phyloP scores from a whole-genome alignment of 2,888 invertebrate species.

The Folsomia candida region DNA sequence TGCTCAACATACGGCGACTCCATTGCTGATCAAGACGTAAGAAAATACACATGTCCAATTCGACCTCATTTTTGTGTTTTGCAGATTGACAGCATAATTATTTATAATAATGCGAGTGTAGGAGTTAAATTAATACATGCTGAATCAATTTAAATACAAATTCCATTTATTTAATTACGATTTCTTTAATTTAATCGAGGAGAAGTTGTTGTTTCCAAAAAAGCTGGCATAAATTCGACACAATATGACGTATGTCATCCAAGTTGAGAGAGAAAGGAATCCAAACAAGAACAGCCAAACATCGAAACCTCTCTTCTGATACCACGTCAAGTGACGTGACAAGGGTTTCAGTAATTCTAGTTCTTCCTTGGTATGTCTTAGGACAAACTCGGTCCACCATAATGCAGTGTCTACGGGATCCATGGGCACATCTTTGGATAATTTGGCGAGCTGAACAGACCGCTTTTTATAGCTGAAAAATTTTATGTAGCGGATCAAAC shows the following conservation, averaged over 20 bases:
- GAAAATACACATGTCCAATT: constrained; percentile 10
- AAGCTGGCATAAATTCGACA: too few relatives aligned
- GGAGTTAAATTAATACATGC: too few relatives aligned
- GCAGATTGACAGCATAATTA: too few relatives aligned
- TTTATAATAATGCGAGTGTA: too few relatives aligned
- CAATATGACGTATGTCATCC: too few relatives aligned
- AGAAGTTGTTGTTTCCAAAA: too few relatives aligned
- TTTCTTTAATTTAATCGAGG: too few relatives aligned
- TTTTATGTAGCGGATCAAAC: too few relatives aligned
- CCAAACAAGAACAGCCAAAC: constrained; percentile 6
- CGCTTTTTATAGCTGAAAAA: not conserved
- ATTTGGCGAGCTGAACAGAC: constrained; percentile 21
- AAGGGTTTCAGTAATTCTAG: constrained; percentile 21
- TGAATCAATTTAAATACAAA: too few relatives aligned
- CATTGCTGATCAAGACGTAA: constrained; percentile 50
- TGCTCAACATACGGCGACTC: constrained; percentile 48
- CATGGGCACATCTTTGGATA: constrained; percentile 39
- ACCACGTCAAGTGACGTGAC: constrained; percentile 26
- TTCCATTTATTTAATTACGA: too few relatives aligned
- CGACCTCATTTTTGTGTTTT: not conserved
- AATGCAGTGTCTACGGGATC: constrained; percentile 33
- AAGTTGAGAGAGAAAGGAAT: not conserved
- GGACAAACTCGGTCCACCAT: constrained; percentile 42
- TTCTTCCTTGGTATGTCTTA: constrained; percentile 32
- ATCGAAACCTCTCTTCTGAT: constrained; percentile 24